Evolutionary conservation across 2,888 invertebrate genomes (phyloP).

Genomic region (Hesperia comma): DNA sequence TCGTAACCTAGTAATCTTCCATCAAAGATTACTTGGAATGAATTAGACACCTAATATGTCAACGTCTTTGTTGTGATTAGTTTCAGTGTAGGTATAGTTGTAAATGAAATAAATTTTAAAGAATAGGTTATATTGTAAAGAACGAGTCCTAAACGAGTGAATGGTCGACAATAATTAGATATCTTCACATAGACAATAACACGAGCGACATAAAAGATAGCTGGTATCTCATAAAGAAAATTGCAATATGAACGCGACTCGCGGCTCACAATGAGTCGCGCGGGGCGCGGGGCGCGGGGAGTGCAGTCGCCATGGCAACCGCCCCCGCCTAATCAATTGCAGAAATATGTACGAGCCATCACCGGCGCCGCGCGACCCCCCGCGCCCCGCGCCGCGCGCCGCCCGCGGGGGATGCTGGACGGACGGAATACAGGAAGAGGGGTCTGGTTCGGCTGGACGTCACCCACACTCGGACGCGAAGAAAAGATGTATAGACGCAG

Average conservation of each 20-base stretch:
- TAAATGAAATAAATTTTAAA: not conserved
- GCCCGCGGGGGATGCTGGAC: slow-evolving; percentile 40
- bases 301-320: slow-evolving; percentile 73
- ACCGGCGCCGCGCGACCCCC: slow-evolving; percentile 55
- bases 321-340: slow-evolving; percentile 84
- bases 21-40: no score
- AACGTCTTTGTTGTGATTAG: no score
- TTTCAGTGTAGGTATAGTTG: no score
- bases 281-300: slow-evolving; percentile 51
- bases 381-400: slow-evolving; percentile 46
- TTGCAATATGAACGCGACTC: slow-evolving; percentile 44
- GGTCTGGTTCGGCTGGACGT: slow-evolving; percentile 59
- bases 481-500: slow-evolving; percentile 70
- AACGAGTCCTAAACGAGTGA: slow-evolving; percentile 2
- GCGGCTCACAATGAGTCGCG: slow-evolving; percentile 56
- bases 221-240: slow-evolving; percentile 45
- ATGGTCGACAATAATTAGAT: slow-evolving; percentile 29
- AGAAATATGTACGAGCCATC: slow-evolving; percentile 82
- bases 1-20: no score
- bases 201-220: slow-evolving; percentile 40
- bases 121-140: not conserved
- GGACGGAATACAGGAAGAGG: slow-evolving; percentile 46
- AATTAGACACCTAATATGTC: no score
- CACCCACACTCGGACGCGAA: slow-evolving; percentile 63
- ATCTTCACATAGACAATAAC: slow-evolving; percentile 46